Conservation (phyloP, 1,140 invertebrate species). For the Trichonephila inaurata region DNA sequence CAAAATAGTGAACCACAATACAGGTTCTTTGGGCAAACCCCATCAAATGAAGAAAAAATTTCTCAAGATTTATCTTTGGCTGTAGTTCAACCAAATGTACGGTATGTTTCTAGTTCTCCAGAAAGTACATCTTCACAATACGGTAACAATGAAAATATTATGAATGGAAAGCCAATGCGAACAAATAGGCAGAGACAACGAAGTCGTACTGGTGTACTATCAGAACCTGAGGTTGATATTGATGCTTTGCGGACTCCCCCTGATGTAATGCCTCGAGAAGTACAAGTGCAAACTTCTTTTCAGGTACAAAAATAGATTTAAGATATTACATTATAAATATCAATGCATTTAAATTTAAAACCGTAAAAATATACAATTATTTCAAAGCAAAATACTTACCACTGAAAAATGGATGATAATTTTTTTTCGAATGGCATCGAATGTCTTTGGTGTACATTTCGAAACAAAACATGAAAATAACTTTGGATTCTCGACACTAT, state of each 20-base stretch:
- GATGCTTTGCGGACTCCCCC: conserved; percentile 16
- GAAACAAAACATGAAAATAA: too few relatives aligned
- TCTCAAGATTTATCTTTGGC: background rate
- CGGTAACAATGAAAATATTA: background rate
- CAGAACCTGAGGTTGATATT: conserved; percentile 20
- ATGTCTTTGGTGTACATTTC: too few relatives aligned
- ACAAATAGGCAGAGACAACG: background rate
- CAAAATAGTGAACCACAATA: background rate
- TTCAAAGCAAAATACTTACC: too few relatives aligned
- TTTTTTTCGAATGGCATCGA: too few relatives aligned
- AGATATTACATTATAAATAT: background rate
- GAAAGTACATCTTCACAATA: background rate
- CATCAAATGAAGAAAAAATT: background rate
- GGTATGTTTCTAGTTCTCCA: background rate
- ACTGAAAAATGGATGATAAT: too few relatives aligned
- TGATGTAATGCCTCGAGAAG: background rate
- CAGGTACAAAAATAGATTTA: background rate
- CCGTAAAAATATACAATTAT: too few relatives aligned
- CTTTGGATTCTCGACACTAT: too few relatives aligned
- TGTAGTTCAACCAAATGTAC: background rate
- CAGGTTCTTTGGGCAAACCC: conserved; percentile 29
- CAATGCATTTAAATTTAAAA: background rate
- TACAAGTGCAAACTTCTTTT: background rate
- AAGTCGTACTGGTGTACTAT: background rate
- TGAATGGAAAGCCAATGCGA: background rate